A percentile compares a stretch with the other conserved stretches of the same genome.
Evolutionary conservation across 2,797 vertebrate species (phyloP).

Genomic region (Mormyrops attenuatus): DNA sequence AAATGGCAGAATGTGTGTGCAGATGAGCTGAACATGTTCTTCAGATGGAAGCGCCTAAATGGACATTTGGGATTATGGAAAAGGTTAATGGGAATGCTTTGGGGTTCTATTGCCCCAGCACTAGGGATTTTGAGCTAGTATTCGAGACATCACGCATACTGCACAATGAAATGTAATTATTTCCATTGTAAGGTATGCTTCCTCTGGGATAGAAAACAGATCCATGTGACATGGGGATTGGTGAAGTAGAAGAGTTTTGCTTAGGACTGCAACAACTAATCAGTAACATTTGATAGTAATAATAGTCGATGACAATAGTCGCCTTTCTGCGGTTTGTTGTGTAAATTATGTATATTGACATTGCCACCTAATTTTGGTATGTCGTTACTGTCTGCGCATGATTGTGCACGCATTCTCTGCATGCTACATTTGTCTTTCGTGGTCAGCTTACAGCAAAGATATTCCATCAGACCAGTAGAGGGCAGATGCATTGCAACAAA

Average conservation of each 20-base stretch:
- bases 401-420: not conserved
- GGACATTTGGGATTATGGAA: not conserved
- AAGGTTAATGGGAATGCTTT: not conserved
- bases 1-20: not conserved
- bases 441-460: not conserved
- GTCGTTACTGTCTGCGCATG: not conserved
- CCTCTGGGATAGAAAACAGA: not conserved
- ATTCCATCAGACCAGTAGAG: not conserved
- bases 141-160: not conserved
- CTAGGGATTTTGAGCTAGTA: not conserved
- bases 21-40: not conserved
- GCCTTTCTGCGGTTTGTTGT: not conserved
- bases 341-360: not conserved
- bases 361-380: not conserved
- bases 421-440: not conserved
- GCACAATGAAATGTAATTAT: not conserved
- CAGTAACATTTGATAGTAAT: not conserved
- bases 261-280: not conserved
- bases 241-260: not conserved
- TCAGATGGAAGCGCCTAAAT: not conserved
- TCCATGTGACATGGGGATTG: not conserved
- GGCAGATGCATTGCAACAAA: slow-evolving; percentile 4
- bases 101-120: not conserved
- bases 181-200: not conserved
- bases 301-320: not conserved